These are phyloP conservation scores for Alcis repandata DNA, from an alignment of 2,888 invertebrate genomes.

Conservation along the genomic window DNA sequence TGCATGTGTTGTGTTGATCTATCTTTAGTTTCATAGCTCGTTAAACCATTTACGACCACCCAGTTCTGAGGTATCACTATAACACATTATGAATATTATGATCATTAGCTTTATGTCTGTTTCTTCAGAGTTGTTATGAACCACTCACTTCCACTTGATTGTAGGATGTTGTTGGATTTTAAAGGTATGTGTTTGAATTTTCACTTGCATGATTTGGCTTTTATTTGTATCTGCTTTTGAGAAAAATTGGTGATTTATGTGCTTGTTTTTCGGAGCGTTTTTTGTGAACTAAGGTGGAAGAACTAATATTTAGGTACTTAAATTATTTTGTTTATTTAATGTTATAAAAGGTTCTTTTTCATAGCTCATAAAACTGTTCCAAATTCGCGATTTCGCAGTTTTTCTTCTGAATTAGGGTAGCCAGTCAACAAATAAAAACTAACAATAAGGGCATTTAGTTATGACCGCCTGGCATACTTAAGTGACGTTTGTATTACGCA, in stretches of 20 bases:
- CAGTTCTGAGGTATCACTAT: slow-evolving; percentile 6
- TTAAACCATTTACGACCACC: slow-evolving; percentile 27
- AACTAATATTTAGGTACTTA: neutral
- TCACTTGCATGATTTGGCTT: slow-evolving; percentile 5
- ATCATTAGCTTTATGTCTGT: slow-evolving; percentile 21
- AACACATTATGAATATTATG: slow-evolving; percentile 28
- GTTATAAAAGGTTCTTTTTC: no score
- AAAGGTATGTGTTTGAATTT: slow-evolving; percentile 15
- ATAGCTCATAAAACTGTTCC: no score
- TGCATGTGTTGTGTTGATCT: slow-evolving; percentile 27
- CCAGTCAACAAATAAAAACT: no score
- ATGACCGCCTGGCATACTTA: no score
- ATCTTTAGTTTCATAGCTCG: slow-evolving; percentile 21
- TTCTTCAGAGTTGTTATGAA: slow-evolving; percentile 19
- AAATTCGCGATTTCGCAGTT: no score
- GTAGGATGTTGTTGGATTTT: neutral
- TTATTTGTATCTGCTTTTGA: neutral
- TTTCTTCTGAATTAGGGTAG: no score
- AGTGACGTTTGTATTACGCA: no score
- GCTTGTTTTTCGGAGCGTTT: neutral
- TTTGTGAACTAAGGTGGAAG: neutral
- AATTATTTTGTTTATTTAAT: no score
- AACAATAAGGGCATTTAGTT: no score
- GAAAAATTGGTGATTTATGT: neutral
- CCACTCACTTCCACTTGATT: slow-evolving; percentile 23